phyloP scores from a whole-genome alignment of 2,797 vertebrate genomes.

The Periparus ater region DNA sequence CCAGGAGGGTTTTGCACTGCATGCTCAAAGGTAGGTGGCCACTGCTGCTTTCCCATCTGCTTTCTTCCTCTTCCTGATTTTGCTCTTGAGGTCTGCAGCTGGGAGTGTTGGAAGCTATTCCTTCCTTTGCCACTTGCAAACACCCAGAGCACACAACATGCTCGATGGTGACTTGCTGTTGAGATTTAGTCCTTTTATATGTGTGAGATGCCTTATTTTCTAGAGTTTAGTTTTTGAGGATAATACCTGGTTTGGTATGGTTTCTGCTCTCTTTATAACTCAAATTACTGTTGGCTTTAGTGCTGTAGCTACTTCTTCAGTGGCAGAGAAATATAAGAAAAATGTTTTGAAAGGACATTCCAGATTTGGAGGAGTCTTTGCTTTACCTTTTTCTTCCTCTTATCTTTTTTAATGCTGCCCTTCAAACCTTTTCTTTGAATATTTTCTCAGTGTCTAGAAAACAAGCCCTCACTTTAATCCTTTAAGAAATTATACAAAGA shows the following conservation, averaged over 20 bases:
- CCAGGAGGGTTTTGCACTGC: background rate
- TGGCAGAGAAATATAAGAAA: background rate
- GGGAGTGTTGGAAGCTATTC: background rate
- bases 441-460: background rate
- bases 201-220: background rate
- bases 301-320: background rate
- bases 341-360: background rate
- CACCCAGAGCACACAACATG: rapidly evolving
- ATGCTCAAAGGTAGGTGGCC: rapidly evolving
- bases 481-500: background rate
- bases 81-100: background rate
- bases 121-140: background rate
- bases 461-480: background rate
- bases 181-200: background rate
- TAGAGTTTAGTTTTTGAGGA: background rate
- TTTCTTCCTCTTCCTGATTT: background rate
- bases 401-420: background rate
- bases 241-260: background rate
- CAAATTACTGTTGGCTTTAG: background rate
- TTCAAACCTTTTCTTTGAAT: background rate
- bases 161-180: background rate
- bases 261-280: background rate
- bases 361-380: background rate
- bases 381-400: background rate
- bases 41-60: background rate